Percentiles rank a stretch among this genome's conserved stretches.
Evolutionary conservation across 2,113 vertebrate genomes (phyloP).

Genomic region (Globicephala melas): DNA sequence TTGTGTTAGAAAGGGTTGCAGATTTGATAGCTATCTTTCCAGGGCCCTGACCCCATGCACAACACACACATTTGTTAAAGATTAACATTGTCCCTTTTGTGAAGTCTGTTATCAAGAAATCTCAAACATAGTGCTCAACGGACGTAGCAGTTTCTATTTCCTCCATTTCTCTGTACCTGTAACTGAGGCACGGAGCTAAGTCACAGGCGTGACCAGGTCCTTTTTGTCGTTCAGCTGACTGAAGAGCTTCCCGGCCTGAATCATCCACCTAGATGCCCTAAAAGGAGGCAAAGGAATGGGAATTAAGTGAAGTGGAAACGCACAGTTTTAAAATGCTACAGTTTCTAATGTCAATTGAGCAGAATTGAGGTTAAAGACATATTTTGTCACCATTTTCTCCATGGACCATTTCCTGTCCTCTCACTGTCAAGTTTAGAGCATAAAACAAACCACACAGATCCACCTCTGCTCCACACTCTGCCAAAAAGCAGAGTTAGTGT

Average conservation of each 20-base stretch:
- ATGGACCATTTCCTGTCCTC: background rate
- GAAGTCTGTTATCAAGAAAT: background rate
- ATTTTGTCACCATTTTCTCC: background rate
- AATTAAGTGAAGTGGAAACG: background rate
- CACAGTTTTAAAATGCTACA: background rate
- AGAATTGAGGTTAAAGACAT: background rate
- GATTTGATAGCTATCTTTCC: slow-evolving; percentile 13
- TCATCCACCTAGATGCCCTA: background rate
- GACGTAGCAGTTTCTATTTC: background rate
- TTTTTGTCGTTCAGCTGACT: background rate
- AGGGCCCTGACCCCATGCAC: background rate
- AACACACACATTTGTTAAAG: background rate
- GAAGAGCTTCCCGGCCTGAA: background rate
- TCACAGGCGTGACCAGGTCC: background rate
- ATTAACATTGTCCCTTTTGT: slow-evolving; percentile 5
- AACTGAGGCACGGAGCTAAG: background rate
- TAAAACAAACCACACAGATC: background rate
- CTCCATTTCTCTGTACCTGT: background rate
- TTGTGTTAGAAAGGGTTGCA: background rate
- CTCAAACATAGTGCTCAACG: background rate
- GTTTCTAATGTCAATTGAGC: background rate
- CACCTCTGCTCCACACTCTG: background rate
- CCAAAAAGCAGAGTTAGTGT: background rate
- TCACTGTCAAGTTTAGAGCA: background rate
- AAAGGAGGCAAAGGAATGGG: background rate